phyloP scores from a whole-genome alignment of 2,888 invertebrate species.

The Serripes groenlandicus region DNA sequence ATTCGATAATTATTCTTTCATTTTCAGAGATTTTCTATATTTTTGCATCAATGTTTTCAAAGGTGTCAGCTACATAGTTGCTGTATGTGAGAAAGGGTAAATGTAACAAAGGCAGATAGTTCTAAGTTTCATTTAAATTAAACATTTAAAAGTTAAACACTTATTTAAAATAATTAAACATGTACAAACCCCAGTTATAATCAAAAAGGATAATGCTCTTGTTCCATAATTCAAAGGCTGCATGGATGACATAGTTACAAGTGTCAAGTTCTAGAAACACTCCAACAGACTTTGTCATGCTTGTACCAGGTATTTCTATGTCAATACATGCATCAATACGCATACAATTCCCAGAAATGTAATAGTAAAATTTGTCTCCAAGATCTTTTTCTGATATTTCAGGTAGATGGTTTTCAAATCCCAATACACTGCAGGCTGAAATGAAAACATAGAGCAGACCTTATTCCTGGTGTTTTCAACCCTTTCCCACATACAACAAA shows the following conservation, averaged over 20 bases:
- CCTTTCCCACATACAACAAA: no score
- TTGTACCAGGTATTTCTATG: slow-evolving; percentile 52
- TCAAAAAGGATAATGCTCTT: slow-evolving; percentile 60
- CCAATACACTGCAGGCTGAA: slow-evolving; percentile 28
- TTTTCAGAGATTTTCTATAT: no score
- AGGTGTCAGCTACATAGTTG: no score
- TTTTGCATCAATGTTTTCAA: no score
- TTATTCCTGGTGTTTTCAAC: no score
- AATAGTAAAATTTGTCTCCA: slow-evolving; percentile 62
- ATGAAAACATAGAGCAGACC: neutral
- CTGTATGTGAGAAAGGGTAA: no score
- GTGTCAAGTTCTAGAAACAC: slow-evolving; percentile 70
- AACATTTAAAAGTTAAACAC: no score
- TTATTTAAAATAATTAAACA: no score
- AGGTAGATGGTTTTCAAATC: slow-evolving; percentile 53
- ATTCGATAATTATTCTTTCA: no score
- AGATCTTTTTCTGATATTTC: slow-evolving; percentile 44
- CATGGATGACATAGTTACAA: slow-evolving; percentile 62
- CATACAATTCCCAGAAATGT: slow-evolving; percentile 71
- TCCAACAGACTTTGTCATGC: slow-evolving; percentile 54
- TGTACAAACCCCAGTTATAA: slow-evolving; percentile 73
- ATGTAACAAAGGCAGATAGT: no score
- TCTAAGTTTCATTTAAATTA: no score
- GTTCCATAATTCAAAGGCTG: slow-evolving; percentile 61
- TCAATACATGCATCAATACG: slow-evolving; percentile 74